phyloP scores from a whole-genome alignment of 2,113 vertebrate species.

The Prolemur simus region DNA sequence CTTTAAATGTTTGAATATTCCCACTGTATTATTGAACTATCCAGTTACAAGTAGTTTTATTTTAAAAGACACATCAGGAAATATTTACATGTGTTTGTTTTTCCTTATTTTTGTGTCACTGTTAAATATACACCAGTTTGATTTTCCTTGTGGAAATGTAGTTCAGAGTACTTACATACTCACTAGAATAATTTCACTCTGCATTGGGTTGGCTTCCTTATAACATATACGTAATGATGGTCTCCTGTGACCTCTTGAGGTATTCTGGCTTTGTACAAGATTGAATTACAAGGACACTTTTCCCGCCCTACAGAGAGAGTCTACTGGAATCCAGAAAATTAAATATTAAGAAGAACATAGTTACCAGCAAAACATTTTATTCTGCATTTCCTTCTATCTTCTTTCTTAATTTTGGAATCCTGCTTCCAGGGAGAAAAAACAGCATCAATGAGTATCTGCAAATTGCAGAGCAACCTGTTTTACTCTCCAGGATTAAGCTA shows the following conservation, averaged over 20 bases:
- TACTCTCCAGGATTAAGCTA: background rate
- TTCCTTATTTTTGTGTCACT: background rate
- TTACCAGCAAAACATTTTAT: background rate
- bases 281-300: background rate
- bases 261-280: conserved; percentile 4
- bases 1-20: background rate
- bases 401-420: conserved; percentile 25
- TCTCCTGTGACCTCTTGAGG: background rate
- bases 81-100: background rate
- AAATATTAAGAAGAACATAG: background rate
- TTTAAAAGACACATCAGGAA: background rate
- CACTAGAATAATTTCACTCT: background rate
- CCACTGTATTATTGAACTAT: background rate
- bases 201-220: background rate
- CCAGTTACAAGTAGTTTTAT: background rate
- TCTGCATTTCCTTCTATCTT: background rate
- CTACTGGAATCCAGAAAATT: background rate
- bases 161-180: background rate
- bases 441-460: background rate
- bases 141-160: background rate
- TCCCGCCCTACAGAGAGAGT: background rate
- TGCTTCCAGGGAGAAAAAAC: conserved; percentile 32
- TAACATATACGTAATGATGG: background rate
- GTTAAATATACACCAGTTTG: background rate
- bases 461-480: background rate